Evolutionary conservation across 2,888 invertebrate genomes (phyloP), one percentile per base, ranked within the genome.

Genomic region (Andrena fulva): DNA sequence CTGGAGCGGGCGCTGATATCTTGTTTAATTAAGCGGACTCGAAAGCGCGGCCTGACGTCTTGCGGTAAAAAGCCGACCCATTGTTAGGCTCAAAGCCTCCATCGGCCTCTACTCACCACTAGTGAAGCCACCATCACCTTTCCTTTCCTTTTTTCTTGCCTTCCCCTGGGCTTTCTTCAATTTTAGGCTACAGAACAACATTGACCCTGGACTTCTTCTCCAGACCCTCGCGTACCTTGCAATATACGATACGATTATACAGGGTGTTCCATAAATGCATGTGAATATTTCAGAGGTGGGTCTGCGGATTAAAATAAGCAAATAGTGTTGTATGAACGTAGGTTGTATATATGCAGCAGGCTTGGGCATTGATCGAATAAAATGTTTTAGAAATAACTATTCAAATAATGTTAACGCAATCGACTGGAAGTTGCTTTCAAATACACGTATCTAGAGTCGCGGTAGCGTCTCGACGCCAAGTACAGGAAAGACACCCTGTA

Each of bases 11-110:
- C 76, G 77, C 89, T 86, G 89, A 90, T 90, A 90, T 89, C 89
- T 90, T 89, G 88, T 90, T 90, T 90, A 90, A 90, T 90, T 90
- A 90, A 90, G 85, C 82, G 85, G 78, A 86, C 78, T 86, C 88
- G 79, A 82, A 85, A 86, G 82, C 75, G 67, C 82, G 63, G 79
- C 33, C 80, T 52, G 76, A 66, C 87, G 75, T 85, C 87, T 88
- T 86, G 78, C 66, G 74, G 85, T 83, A 86, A 87, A 86, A 86
- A 86, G 77, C 70, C 78, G 70, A 69, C 54, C 87, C 75, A 87
- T 87, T 84, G 87, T 87, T 69, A 77, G 69, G 27, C 67, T 85
- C 79, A 81, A 87, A 87, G 85, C 82, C 72, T 71, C 62, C 82
- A 77, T 63, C 33, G 69, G 62, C 63, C 79, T 64, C 67, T 77